These are phyloP conservation scores for Plemyria rubiginata DNA, from an alignment of 2,888 invertebrate genomes.

Conservation along the genomic window DNA sequence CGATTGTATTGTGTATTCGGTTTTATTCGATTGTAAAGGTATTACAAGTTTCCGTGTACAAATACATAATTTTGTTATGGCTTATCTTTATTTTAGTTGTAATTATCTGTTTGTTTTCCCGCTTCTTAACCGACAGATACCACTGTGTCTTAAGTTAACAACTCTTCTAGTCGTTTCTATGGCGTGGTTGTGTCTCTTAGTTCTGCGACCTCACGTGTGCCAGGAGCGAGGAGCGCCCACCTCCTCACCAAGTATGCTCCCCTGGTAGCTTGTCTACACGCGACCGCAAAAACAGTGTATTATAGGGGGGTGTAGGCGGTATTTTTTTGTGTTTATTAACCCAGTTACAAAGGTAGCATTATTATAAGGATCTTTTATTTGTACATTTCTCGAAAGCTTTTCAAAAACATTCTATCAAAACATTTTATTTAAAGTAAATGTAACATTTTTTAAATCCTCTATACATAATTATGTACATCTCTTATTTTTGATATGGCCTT, in stretches of 20 bases:
- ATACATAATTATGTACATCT: too few relatives aligned
- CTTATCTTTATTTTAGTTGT: too few relatives aligned
- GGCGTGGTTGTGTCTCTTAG: conserved; percentile 22
- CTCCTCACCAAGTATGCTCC: conserved; percentile 72
- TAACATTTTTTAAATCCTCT: too few relatives aligned
- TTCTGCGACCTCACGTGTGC: conserved; percentile 32
- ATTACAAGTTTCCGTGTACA: too few relatives aligned
- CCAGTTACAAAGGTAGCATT: conserved; percentile 17
- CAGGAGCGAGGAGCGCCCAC: conserved; percentile 55
- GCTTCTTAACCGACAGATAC: too few relatives aligned
- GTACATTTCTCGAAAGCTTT: neutral
- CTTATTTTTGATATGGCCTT: neutral
- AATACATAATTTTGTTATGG: too few relatives aligned
- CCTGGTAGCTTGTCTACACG: conserved; percentile 79
- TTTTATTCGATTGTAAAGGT: too few relatives aligned
- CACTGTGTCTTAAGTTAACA: too few relatives aligned
- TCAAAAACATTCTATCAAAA: neutral
- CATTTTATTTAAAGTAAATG: neutral
- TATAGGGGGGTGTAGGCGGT: conserved; percentile 48
- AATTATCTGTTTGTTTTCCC: too few relatives aligned
- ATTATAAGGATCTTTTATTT: conserved; percentile 1
- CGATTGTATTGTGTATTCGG: too few relatives aligned
- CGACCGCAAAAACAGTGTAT: conserved; percentile 67
- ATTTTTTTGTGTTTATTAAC: conserved; percentile 48
- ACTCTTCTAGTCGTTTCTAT: conserved; percentile 1